A percentile compares a stretch with the other conserved stretches of the same genome.
Evolutionary conservation across 2,113 vertebrate species (phyloP).

Genomic region (Pavo muticus): DNA sequence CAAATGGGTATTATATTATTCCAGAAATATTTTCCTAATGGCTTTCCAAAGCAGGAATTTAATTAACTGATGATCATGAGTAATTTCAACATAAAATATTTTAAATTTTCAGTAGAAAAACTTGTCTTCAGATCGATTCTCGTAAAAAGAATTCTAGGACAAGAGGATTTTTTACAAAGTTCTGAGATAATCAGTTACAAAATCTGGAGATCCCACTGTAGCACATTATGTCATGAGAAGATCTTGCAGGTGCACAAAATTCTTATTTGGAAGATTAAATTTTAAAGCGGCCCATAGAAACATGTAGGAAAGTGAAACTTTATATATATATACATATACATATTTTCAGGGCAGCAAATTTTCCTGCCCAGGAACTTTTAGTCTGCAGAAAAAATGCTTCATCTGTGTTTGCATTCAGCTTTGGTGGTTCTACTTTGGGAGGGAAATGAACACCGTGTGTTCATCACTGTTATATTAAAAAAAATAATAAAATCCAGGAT

Average conservation of each 20-base stretch:
- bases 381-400: background rate
- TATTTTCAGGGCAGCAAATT: background rate
- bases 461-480: background rate
- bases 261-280: background rate
- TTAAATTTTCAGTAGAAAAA: background rate
- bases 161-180: background rate
- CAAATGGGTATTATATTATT: background rate
- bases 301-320: background rate
- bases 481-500: background rate
- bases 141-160: background rate
- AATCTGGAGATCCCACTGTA: fast-evolving
- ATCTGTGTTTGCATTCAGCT: background rate
- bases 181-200: background rate
- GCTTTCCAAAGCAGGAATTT: background rate
- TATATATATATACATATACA: no score
- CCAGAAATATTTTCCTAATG: background rate
- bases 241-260: background rate
- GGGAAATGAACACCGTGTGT: background rate
- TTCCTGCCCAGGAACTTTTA: background rate
- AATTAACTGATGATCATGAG: background rate
- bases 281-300: background rate
- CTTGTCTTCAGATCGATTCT: background rate
- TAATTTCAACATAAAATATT: background rate
- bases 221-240: background rate
- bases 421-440: background rate